Base-by-base conservation (phyloP, 1,140 invertebrate genomes). In the Tetramorium alpestre region DNA sequence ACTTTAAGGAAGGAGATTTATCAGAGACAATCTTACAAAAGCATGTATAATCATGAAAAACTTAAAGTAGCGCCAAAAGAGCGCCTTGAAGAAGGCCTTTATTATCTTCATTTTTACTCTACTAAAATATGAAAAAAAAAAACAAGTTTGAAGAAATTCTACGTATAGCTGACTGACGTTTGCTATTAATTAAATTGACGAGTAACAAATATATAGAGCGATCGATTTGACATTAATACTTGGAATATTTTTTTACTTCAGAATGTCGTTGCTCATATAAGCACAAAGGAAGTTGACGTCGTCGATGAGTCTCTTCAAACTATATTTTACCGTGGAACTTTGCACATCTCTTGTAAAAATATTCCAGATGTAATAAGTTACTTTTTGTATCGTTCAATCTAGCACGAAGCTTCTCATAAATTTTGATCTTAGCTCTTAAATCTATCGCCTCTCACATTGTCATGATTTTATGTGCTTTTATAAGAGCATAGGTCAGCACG, bases 391-490 rank as follows among this genome's bases (percentile, higher is more conserved):
- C 1, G n/a, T 65, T 41, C 28, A 64, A 62, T 64, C 25, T 65
- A 1, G 1, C 5, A 28, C 16, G 18, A 65, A 41, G 10, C 25
- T 11, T 25, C 13, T 56, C 25, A 33, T 60, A 82, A 72, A 16
- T 82, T 58, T 72, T 82, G 6, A 72, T 72, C 3, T 70, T 81
- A 44, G 7, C 41, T 77, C 18, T 58, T 44, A 25, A 69, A 56
- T 60, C 18, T 56, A 13, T 41, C 16, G 3, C 33, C 13, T 41
- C 44, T 47, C 11, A 47, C 13, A 25, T 69, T 16, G 4, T 18
- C 18, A 72, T 73, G 41, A 65, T 54, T 64, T 80, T 84, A 75
- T 44, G 3, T 73, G 54, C 54, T 75, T 73, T 84, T 84, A 49
- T 75, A 75, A 70, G 49, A 84, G 56, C 22, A 13, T 25, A 75